phyloP scores from a whole-genome alignment of 2,888 invertebrate genomes.

The Tupiocoris notatus region DNA sequence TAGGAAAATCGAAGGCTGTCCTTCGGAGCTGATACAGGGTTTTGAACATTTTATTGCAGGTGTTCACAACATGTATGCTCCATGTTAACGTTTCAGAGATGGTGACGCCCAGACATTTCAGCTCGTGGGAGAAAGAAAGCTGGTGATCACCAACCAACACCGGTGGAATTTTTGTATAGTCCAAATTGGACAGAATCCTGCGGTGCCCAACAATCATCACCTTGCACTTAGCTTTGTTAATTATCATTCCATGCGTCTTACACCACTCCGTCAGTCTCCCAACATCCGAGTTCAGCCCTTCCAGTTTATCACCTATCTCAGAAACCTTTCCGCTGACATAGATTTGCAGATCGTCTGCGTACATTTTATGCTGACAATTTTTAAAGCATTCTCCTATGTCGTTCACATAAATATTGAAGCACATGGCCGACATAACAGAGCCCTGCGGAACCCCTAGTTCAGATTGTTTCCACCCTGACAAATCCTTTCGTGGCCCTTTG shows the following conservation, averaged over 20 bases:
- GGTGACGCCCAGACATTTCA: neutral
- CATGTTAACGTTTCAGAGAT: neutral
- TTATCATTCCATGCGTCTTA: neutral
- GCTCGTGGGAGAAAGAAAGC: neutral
- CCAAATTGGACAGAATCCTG: neutral
- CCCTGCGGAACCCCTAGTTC: neutral
- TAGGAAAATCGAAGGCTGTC: no score
- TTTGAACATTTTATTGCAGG: no score
- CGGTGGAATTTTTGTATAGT: neutral
- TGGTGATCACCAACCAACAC: neutral
- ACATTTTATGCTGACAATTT: neutral
- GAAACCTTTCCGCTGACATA: neutral
- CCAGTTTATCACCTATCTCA: neutral
- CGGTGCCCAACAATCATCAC: neutral
- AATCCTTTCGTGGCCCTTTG: neutral
- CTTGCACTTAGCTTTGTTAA: neutral
- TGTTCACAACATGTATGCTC: neutral
- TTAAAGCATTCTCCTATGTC: neutral
- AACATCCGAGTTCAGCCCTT: no score
- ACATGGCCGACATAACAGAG: no score
- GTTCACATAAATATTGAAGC: no score
- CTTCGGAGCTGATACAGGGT: no score
- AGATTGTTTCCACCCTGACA: neutral
- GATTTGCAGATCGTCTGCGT: neutral
- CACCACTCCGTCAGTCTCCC: no score